Percentiles rank a stretch among this genome's conserved stretches.
These are phyloP conservation scores for Bryconaethiops microstoma DNA, from an alignment of 2,797 vertebrate species.

Conservation along the genomic window DNA sequence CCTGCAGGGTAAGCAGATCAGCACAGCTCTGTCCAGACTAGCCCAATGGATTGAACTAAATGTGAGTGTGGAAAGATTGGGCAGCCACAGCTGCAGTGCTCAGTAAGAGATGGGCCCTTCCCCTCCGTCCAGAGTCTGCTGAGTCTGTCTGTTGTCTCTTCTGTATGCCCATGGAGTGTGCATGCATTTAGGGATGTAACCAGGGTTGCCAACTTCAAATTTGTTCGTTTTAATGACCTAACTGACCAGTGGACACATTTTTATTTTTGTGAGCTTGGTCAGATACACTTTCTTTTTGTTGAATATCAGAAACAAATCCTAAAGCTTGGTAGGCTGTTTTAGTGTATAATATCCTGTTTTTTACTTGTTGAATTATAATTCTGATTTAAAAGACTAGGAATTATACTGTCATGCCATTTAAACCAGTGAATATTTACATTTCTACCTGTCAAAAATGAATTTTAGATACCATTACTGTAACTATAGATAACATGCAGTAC, in stretches of 20 bases:
- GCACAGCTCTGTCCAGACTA: slow-evolving; percentile 10
- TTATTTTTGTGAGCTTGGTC: not conserved
- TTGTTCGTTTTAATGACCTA: not conserved
- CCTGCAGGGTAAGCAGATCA: slow-evolving; percentile 16
- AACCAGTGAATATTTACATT: too few species aligned
- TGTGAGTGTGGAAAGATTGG: slow-evolving; percentile 54
- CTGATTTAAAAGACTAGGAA: too few species aligned
- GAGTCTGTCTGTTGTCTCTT: slow-evolving; percentile 22
- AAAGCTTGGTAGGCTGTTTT: too few species aligned
- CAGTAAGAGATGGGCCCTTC: slow-evolving; percentile 37
- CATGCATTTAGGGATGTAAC: slow-evolving; percentile 54
- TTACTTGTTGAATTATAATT: too few species aligned
- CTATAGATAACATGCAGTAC: too few species aligned
- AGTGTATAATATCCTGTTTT: too few species aligned
- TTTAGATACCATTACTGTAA: too few species aligned
- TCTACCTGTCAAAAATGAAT: too few species aligned
- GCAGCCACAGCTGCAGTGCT: slow-evolving; percentile 22
- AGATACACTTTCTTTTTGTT: not conserved
- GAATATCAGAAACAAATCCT: not conserved
- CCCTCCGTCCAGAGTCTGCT: slow-evolving; percentile 20
- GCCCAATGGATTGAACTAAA: slow-evolving; percentile 35
- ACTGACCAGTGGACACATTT: not conserved
- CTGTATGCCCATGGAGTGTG: slow-evolving; percentile 50
- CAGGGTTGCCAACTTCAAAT: slow-evolving; percentile 12
- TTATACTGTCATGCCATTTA: too few species aligned